These are phyloP conservation scores for Bombus haemorrhoidalis DNA, from an alignment of 1,140 invertebrate genomes.

Conservation along the genomic window DNA sequence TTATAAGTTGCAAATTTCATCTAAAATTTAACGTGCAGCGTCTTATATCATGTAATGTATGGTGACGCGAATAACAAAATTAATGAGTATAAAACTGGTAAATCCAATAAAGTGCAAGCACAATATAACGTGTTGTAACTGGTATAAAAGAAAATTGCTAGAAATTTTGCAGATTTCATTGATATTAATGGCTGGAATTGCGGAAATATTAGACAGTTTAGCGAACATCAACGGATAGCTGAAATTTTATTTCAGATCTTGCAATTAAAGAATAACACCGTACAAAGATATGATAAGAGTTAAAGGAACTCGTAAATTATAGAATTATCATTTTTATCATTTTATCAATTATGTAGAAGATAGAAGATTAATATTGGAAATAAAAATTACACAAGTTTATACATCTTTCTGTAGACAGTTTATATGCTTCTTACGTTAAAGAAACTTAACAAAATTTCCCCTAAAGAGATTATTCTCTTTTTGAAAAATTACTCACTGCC, in stretches of 20 bases:
- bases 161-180: not conserved
- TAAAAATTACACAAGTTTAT: not conserved
- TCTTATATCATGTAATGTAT: not conserved
- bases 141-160: not conserved
- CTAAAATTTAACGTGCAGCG: too few relatives aligned
- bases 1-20: not conserved
- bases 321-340: not conserved
- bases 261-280: not conserved
- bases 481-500: not conserved
- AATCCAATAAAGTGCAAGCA: not conserved
- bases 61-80: not conserved
- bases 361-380: not conserved
- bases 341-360: not conserved
- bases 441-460: not conserved
- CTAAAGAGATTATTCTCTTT: not conserved
- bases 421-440: too few relatives aligned
- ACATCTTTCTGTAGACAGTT: not conserved
- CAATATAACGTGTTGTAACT: too few relatives aligned
- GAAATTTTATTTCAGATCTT: not conserved
- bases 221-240: not conserved
- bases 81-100: not conserved
- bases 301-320: not conserved
- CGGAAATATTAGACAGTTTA: not conserved
- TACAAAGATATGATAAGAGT: not conserved
- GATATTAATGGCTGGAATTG: conserved; percentile 3